These are phyloP conservation scores for Maniola jurtina DNA, from an alignment of 1,140 invertebrate species.

Conservation along the genomic window DNA sequence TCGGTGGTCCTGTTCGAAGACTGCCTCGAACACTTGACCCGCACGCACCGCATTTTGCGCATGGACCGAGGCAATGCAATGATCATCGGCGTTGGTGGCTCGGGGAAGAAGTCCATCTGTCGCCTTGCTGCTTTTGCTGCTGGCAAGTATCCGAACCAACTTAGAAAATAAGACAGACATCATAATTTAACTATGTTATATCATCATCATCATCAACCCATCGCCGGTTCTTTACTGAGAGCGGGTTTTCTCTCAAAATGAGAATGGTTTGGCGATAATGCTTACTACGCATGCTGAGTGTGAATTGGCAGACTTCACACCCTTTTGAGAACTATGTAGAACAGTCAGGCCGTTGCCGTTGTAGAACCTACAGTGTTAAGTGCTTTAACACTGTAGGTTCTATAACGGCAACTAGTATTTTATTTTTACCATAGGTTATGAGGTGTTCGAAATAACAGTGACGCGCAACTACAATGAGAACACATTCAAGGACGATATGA, in stretches of 20 bases:
- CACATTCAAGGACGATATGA: slow-evolving; percentile 92
- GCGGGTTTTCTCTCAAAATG: too few relatives aligned
- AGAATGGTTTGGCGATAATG: too few relatives aligned
- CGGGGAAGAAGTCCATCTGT: slow-evolving; percentile 89
- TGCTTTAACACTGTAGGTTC: too few relatives aligned
- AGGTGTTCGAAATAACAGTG: slow-evolving; percentile 90
- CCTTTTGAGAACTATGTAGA: too few relatives aligned
- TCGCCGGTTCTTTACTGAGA: too few relatives aligned
- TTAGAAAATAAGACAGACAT: too few relatives aligned
- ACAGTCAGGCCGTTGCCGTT: too few relatives aligned
- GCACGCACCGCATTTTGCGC: slow-evolving; percentile 89
- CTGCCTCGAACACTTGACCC: slow-evolving; percentile 91
- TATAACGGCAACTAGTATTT: background rate
- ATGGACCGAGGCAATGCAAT: slow-evolving; percentile 92
- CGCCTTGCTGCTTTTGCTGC: slow-evolving; percentile 87
- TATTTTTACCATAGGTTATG: slow-evolving; percentile 77
- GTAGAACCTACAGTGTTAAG: too few relatives aligned
- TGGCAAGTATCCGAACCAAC: slow-evolving; percentile 48
- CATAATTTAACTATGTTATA: too few relatives aligned
- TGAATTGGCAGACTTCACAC: too few relatives aligned
- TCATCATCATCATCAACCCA: too few relatives aligned
- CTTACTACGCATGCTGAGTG: too few relatives aligned
- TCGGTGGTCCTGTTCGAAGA: slow-evolving; percentile 93
- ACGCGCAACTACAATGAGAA: slow-evolving; percentile 90
- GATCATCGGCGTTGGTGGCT: slow-evolving; percentile 91